Evolutionary conservation across 2,113 vertebrate species (phyloP).

Genomic region (Chionodraco myersi): DNA sequence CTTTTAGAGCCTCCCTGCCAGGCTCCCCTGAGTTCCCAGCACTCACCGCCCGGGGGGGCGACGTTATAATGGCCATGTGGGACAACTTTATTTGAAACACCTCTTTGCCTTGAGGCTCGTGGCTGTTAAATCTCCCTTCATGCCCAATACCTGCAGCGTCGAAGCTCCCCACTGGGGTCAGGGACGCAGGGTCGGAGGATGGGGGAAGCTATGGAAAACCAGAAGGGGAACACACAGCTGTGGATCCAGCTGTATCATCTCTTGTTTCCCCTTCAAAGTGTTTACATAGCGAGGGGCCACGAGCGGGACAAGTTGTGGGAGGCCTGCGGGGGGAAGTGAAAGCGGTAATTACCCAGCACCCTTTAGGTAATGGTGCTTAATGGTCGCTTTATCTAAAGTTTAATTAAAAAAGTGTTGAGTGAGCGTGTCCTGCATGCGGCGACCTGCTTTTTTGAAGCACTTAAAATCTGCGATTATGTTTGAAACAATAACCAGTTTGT

Average conservation of each 20-base stretch:
- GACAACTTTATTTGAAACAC: constrained; percentile 79
- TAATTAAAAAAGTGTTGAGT: constrained; percentile 56
- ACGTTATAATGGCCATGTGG: constrained; percentile 69
- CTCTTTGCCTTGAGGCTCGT: constrained; percentile 63
- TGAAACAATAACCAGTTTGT: constrained; percentile 46
- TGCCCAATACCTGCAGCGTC: constrained; percentile 48
- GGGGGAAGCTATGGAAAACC: constrained; percentile 30
- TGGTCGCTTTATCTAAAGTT: constrained; percentile 49
- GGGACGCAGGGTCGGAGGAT: constrained; percentile 37
- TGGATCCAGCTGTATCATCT: constrained; percentile 51
- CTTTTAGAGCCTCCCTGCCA: constrained; percentile 61
- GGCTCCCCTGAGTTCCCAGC: constrained; percentile 68
- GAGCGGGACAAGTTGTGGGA: constrained; percentile 23
- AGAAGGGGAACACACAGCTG: constrained; percentile 22
- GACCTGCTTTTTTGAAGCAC: constrained; percentile 29
- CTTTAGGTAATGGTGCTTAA: constrained; percentile 56
- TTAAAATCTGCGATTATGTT: constrained; percentile 39
- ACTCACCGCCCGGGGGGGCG: constrained; percentile 55
- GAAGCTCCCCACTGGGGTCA: constrained; percentile 68
- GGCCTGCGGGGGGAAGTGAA: constrained; percentile 50
- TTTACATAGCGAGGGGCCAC: constrained; percentile 48
- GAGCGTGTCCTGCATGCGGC: constrained; percentile 43
- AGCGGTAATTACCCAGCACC: constrained; percentile 57
- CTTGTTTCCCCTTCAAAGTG: constrained; percentile 58
- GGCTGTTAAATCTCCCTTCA: constrained; percentile 71